Evolutionary conservation across 2,888 invertebrate species (phyloP), one percentile per base, ranked within the genome.

Genomic region (Mythimna impura): DNA sequence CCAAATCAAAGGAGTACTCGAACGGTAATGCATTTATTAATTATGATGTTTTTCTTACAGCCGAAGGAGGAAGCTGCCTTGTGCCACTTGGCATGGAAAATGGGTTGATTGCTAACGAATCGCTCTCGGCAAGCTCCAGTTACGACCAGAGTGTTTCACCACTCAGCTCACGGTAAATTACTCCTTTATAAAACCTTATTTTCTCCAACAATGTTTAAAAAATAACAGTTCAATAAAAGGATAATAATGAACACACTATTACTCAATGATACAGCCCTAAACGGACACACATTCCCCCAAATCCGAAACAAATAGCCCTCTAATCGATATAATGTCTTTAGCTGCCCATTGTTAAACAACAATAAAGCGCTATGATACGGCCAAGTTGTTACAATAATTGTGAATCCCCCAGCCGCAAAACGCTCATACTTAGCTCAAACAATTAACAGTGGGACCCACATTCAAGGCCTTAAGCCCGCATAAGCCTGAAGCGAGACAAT

Each of bases 91-190:
- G 99, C 70, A 98, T 99, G 98, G 98, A 98, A 93, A 98, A 97
- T 87, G 98, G 98, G 52, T 97, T 97, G 91, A 98, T 99, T 89
- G 97, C 98, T 66, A 98, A 99, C 94, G 97, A 97, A 85, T 98
- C 98, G 85, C 98, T 99, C 88, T 97, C 98, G 8, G 98, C 98
- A 74, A 98, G 98, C 91, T 98, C 98, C 69, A 98, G 98, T 85
- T 98, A 99, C 92, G 97, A 97, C 88, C 98, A 98, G 91, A 98
- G 98, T 86, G 98, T 98, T 52, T 99, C 99, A 66, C 98, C 99
- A 50, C 97, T 98, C 88, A 98, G 98, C 92, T 98, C 98, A 80
- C 97, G 99, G 99, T 98, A 96, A 96, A 95, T 57, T 34, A 61
- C 22, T 22, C 20, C 9, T 66, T 64, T 34, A 40, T 61, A 66